Evolutionary conservation across 2,888 invertebrate species (phyloP), one percentile per base, ranked within the genome.

Genomic region (Nemapogon koenigi): DNA sequence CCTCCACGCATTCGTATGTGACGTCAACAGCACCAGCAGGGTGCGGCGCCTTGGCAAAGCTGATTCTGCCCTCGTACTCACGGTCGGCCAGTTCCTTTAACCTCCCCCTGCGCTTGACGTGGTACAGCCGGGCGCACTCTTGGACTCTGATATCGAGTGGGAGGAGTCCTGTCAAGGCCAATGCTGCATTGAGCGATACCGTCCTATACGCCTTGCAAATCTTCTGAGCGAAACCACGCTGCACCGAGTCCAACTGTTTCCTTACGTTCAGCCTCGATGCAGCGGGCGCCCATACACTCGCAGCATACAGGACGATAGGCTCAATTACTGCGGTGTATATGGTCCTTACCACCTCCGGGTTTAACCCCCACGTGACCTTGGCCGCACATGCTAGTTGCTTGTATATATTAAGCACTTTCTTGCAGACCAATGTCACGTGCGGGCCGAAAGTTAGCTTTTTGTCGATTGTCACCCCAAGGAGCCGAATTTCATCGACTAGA

Each of bases 281-380:
- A 4, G 11, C 11, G 6, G 4, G 6, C n/a, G 7, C 10, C 28
- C 28, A 28, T 8, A 28, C 11, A 8, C 28, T n/a, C 6, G 28
- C 28, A 10, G 7, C 10, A 28, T 28, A 28, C 4, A 11, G 6
- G 6, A 28, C 11, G 6, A n/a, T 28, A n/a, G 28, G 28, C 11
- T 28, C 28, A 11, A 28, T 13, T 4, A 28, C 28, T 8, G 10
- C n/a, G 4, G 6, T 6, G 11, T 28, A 28, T 10, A 28, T 28
- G 11, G 13, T 28, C 4, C 13, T 4, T 28, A 28, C 11, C 4
- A 8, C 11, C 13, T 28, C 28, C 11, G 28, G 28, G 6, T 13
- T 28, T 6, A n/a, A n/a, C 13, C 28, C 28, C 28, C 28, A 28
- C 11, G 28, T 28, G 11, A 11, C n/a, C 28, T n/a, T 28, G 28